Conservation (phyloP, 2,113 vertebrate species). For the Notarius quadriscutis region DNA sequence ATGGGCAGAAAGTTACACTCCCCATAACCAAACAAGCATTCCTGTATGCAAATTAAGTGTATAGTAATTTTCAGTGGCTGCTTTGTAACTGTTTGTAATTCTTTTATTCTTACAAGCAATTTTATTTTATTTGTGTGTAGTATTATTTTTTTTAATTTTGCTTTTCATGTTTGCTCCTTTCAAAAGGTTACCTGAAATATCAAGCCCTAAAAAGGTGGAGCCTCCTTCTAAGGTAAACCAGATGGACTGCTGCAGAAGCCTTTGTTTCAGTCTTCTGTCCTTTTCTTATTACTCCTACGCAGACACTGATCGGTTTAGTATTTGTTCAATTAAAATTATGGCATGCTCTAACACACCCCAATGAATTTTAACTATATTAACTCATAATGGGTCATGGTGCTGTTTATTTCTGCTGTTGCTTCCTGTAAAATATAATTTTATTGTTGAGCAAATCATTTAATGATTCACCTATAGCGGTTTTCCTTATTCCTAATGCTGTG, state of each 20-base stretch:
- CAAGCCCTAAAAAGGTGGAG: slow-evolving; percentile 70
- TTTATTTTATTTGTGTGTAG: not conserved
- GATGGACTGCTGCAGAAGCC: not conserved
- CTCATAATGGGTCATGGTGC: not conserved
- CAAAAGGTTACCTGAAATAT: slow-evolving; percentile 83
- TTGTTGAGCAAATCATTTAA: not conserved
- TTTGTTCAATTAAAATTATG: not conserved
- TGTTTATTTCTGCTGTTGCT: not conserved
- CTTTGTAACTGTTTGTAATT: not conserved
- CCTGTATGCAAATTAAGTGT: not conserved
- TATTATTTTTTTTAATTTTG: not conserved
- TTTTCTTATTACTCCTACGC: not conserved
- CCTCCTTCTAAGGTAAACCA: slow-evolving; percentile 85
- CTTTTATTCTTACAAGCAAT: not conserved
- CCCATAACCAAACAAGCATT: not conserved
- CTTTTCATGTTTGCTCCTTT: slow-evolving; percentile 23
- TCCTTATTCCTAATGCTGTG: not conserved
- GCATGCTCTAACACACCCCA: not conserved
- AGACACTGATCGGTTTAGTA: not conserved
- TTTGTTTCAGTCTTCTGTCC: not conserved
- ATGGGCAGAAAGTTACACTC: not conserved
- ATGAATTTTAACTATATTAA: not conserved
- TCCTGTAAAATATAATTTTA: not conserved
- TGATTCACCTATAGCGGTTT: not conserved
- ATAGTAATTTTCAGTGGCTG: not conserved